Conservation (phyloP, 2,888 invertebrate genomes). For the Chrysotoxum bicinctum region DNA sequence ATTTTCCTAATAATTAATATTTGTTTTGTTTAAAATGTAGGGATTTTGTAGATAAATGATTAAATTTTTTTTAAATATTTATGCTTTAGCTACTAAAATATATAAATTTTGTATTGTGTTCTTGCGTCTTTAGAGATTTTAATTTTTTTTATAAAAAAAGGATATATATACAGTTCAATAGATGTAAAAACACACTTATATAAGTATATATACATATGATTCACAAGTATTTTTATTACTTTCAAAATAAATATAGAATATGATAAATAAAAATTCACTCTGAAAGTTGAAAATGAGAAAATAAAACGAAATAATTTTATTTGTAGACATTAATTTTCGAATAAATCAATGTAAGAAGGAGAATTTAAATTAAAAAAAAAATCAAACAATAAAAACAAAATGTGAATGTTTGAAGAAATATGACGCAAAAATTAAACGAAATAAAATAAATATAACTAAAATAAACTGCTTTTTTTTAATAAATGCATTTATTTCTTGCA, state of each 20-base stretch:
- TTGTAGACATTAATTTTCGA: conserved; percentile 53
- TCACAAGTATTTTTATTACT: conserved; percentile 70
- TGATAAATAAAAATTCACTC: conserved; percentile 21
- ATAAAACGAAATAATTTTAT: conserved; percentile 46
- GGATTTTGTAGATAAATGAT: conserved; percentile 56
- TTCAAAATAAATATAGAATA: conserved; percentile 59
- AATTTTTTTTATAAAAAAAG: conserved; percentile 37
- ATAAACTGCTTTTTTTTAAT: not conserved
- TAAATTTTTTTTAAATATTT: conserved; percentile 25
- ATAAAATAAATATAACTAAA: conserved; percentile 61
- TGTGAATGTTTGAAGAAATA: conserved; percentile 38
- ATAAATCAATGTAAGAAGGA: conserved; percentile 24
- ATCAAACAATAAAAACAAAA: conserved; percentile 11
- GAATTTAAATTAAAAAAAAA: conserved; percentile 6
- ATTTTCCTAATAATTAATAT: not conserved
- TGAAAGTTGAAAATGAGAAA: conserved; percentile 9
- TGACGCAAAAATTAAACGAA: conserved; percentile 57
- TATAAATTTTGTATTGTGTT: conserved; percentile 59
- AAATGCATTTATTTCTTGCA: too few species aligned
- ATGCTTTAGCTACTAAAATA: conserved; percentile 46
- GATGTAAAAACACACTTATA: conserved; percentile 48
- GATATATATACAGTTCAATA: conserved; percentile 46
- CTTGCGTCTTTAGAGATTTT: conserved; percentile 39
- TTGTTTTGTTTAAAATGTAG: conserved; percentile 32
- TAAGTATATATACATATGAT: conserved; percentile 55